Conservation (phyloP, 2,113 vertebrate species). For the Hymenochirus boettgeri region DNA sequence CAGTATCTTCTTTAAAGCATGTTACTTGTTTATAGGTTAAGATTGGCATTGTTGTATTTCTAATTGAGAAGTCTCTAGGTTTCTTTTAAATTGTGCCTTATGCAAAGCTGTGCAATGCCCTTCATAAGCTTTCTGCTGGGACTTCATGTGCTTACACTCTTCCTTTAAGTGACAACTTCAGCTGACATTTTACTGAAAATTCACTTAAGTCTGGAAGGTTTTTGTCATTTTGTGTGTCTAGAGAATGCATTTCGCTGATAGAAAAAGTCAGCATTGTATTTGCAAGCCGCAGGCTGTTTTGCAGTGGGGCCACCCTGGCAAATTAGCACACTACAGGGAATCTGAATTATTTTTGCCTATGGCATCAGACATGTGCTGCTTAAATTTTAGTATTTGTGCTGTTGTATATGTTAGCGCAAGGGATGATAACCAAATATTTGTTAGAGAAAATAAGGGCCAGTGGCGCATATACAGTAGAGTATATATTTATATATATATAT, state of each 20-base stretch:
- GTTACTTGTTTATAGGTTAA: too few species aligned
- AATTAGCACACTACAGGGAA: slow-evolving; percentile 41
- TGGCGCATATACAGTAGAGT: too few species aligned
- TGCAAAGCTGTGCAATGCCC: too few species aligned
- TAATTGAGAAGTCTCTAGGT: too few species aligned
- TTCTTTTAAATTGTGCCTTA: too few species aligned
- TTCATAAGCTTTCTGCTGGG: too few species aligned
- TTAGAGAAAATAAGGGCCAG: neutral
- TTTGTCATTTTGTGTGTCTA: slow-evolving; percentile 37
- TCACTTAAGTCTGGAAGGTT: slow-evolving; percentile 31
- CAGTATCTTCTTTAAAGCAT: too few species aligned
- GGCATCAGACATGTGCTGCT: slow-evolving; percentile 36
- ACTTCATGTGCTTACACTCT: too few species aligned
- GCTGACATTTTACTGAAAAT: slow-evolving; percentile 36
- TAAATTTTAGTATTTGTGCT: slow-evolving; percentile 25
- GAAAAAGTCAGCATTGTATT: slow-evolving; percentile 41
- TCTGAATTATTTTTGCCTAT: slow-evolving; percentile 36
- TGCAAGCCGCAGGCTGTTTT: slow-evolving; percentile 36
- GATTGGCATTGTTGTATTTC: too few species aligned
- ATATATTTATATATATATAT: too few species aligned
- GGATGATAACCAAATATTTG: neutral
- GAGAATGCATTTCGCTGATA: slow-evolving; percentile 35
- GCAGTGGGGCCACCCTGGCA: slow-evolving; percentile 29
- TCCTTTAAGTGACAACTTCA: slow-evolving; percentile 38
- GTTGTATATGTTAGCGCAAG: slow-evolving; percentile 28